A percentile compares a stretch with the other conserved stretches of the same genome.
phyloP scores from a whole-genome alignment of 1,140 invertebrate genomes.

The Anastrepha ludens region DNA sequence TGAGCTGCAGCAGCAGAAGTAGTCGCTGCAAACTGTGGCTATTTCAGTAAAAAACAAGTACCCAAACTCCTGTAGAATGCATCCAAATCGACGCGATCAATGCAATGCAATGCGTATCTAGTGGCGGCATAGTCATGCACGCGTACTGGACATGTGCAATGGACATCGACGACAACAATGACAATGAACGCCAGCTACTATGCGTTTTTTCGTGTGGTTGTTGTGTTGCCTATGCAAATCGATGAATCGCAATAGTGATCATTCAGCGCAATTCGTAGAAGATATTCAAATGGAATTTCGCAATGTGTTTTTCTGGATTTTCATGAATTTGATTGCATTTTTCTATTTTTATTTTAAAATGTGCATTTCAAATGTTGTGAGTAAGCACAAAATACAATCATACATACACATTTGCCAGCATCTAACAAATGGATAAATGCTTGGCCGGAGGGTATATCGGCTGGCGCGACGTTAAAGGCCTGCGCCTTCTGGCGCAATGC shows the following conservation, averaged over 20 bases:
- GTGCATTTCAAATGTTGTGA: no score
- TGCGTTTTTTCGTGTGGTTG: background rate
- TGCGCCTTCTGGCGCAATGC: background rate
- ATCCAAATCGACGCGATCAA: background rate
- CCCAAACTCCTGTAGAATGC: background rate
- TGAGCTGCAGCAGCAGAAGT: no score
- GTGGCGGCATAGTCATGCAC: background rate
- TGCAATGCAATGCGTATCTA: background rate
- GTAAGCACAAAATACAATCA: no score
- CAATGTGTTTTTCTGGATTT: conserved; percentile 31
- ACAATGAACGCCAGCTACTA: background rate
- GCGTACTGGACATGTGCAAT: conserved; percentile 29
- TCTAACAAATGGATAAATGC: background rate
- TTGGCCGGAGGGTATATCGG: background rate
- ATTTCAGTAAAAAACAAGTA: background rate
- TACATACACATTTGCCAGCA: background rate
- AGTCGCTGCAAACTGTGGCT: background rate
- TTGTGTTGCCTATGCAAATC: conserved; percentile 5
- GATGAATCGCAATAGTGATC: conserved; percentile 18
- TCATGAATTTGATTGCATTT: background rate
- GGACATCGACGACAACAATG: conserved; percentile 33
- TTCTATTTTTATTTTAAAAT: no score
- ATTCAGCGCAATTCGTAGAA: conserved; percentile 32
- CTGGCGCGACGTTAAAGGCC: background rate
- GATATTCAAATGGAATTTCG: conserved; percentile 36